These are phyloP conservation scores for Apotomis capreana DNA, from an alignment of 2,888 invertebrate species.

Conservation along the genomic window DNA sequence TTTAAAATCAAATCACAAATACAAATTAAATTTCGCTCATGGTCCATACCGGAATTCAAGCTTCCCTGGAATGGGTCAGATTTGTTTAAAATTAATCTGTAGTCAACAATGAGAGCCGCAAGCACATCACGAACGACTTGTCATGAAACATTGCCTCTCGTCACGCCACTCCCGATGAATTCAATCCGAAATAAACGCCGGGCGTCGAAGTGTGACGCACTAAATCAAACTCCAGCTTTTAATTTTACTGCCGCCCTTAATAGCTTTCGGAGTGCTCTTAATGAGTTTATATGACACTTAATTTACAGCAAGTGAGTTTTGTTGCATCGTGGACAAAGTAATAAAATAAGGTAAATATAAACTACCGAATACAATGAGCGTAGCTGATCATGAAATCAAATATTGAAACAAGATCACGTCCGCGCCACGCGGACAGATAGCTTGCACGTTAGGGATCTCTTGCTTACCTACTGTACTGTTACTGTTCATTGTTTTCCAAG, in stretches of 20 bases:
- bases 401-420: constrained; percentile 9
- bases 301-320: constrained; percentile 16
- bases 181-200: constrained; percentile 50
- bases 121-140: background rate
- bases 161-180: constrained; percentile 16
- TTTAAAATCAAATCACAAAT: too few relatives aligned
- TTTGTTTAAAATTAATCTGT: background rate
- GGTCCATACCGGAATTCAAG: too few relatives aligned
- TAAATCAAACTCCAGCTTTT: constrained; percentile 49
- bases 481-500: background rate
- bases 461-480: too few relatives aligned
- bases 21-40: too few relatives aligned
- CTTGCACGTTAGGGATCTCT: background rate
- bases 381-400: constrained; percentile 8
- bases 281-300: constrained; percentile 32
- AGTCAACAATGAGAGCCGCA: background rate
- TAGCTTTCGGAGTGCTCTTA: constrained; percentile 23
- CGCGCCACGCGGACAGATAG: background rate
- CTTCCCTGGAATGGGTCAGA: too few relatives aligned
- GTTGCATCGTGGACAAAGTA: constrained; percentile 4
- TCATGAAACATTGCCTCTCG: background rate
- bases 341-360: constrained; percentile 31
- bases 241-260: constrained; percentile 48
- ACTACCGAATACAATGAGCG: constrained; percentile 4
- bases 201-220: constrained; percentile 38